Evolutionary conservation across 2,888 invertebrate species (phyloP), one percentile per base, ranked within the genome.

Genomic region (Meloe dianella): DNA sequence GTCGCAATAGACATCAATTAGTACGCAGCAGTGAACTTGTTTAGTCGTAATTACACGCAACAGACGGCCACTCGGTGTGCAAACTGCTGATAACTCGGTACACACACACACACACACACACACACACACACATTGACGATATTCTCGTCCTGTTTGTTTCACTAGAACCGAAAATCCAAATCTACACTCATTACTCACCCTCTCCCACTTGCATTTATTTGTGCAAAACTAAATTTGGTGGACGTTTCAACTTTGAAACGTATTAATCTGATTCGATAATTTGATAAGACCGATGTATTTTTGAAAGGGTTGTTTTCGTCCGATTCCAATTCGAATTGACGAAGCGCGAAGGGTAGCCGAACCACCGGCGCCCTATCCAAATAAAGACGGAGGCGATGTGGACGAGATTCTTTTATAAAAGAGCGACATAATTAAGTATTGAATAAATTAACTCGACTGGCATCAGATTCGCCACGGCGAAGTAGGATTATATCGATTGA

Each of bases 1-100:
- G 80, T 81, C 79, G 82, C 82, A 82, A 83, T 82, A 82, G 82
- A 80, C 82, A 80, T 82, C 83, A 83, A 83, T 83, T 83, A 83
- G 82, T 81, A 81, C 83, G 83, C 83, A 81, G 82, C 81, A 79
- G 76, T 83, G 83, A 80, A 82, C 82, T 83, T 83, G 83, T 83
- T 83, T 82, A 81, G 83, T 82, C 80, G 79, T 82, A 83, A 83
- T 83, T 83, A 83, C 81, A 83, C 83, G 83, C 83, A 82, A 80
- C 82, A 81, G 80, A 80, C 79, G 81, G 79, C 78, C 78, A 76
- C 74, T 77, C 76, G 74, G 81, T 76, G 80, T 82, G 82, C 81
- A 78, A 78, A 76, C 73, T 78, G 77, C 81, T 82, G 82, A 82
- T 82, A 82, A 82, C 76, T 67, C 67, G 61, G 7, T 41, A 41